Percentiles rank a stretch among this genome's conserved stretches.
Conservation (phyloP, 2,888 invertebrate genomes). For the Itoplectis maculator region DNA sequence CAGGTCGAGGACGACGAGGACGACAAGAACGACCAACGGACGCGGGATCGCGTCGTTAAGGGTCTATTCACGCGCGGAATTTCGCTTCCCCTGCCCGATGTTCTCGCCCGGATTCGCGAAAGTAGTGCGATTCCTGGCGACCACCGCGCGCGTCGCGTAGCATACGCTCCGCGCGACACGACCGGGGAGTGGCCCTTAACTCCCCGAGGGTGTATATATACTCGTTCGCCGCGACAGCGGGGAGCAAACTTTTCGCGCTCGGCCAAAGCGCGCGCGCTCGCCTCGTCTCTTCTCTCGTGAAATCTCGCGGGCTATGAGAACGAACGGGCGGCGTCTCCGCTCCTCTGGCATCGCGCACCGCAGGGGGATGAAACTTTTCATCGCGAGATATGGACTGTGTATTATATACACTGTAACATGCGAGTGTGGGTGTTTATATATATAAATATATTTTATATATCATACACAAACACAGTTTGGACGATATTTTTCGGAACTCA, state of each 20-base stretch:
- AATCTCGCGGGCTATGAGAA: constrained; percentile 32
- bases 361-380: constrained; percentile 53
- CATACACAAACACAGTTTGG: too few relatives aligned
- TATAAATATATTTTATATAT: background rate
- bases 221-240: constrained; percentile 18
- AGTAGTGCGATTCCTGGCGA: constrained; percentile 52
- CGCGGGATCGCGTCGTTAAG: constrained; percentile 69
- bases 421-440: too few relatives aligned
- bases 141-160: constrained; percentile 16
- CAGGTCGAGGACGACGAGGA: constrained; percentile 28
- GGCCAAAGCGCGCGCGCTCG: too few relatives aligned
- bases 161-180: constrained; percentile 46
- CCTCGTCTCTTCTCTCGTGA: background rate
- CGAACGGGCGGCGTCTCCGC: constrained; percentile 26
- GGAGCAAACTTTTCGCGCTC: constrained; percentile 45
- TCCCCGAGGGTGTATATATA: constrained; percentile 50
- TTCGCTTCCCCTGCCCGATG: constrained; percentile 39
- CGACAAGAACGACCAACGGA: too few relatives aligned
- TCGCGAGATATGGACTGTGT: constrained; percentile 34
- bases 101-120: constrained; percentile 34
- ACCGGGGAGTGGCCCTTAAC: constrained; percentile 57
- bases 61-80: constrained; percentile 68
- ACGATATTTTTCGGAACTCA: background rate
- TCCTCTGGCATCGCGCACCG: constrained; percentile 22
- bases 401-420: constrained; percentile 1